Evolutionary conservation across 64 coral and sea anemone genomes (phyloP).

Genomic region (Pocillopora damicornis): DNA sequence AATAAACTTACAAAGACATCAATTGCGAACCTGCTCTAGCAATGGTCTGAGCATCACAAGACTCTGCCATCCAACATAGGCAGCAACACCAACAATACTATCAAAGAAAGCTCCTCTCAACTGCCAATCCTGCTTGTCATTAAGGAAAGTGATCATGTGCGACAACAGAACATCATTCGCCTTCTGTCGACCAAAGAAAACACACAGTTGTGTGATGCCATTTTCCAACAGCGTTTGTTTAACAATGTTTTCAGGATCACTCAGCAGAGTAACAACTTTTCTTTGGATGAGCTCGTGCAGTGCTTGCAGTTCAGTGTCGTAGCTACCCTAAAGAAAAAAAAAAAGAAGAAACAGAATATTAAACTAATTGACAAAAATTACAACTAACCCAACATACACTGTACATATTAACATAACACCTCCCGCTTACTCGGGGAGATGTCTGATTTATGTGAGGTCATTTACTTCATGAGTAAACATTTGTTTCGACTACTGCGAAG

Average conservation of each 20-base stretch:
- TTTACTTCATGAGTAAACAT: too few species aligned
- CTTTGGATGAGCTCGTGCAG: slow-evolving; percentile 72
- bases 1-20: neutral
- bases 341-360: neutral
- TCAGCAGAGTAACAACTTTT: slow-evolving; percentile 74
- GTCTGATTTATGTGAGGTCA: too few species aligned
- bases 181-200: slow-evolving; percentile 98
- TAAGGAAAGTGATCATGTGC: slow-evolving; percentile 96
- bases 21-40: slow-evolving; percentile 67
- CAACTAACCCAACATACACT: neutral
- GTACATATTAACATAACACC: neutral
- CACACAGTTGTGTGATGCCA: slow-evolving; percentile 91
- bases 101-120: slow-evolving; percentile 91
- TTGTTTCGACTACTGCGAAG: too few species aligned
- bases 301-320: slow-evolving; percentile 69
- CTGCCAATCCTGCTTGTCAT: slow-evolving; percentile 98
- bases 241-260: slow-evolving; percentile 93
- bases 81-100: slow-evolving; percentile 95
- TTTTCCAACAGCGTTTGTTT: slow-evolving; percentile 95
- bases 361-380: neutral
- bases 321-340: slow-evolving; percentile 52
- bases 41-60: slow-evolving; percentile 89
- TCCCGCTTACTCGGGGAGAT: too few species aligned
- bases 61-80: slow-evolving; percentile 97
- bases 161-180: slow-evolving; percentile 92